phyloP scores from a whole-genome alignment of 2,888 invertebrate species.

The Drosophila quasianomalipes region DNA sequence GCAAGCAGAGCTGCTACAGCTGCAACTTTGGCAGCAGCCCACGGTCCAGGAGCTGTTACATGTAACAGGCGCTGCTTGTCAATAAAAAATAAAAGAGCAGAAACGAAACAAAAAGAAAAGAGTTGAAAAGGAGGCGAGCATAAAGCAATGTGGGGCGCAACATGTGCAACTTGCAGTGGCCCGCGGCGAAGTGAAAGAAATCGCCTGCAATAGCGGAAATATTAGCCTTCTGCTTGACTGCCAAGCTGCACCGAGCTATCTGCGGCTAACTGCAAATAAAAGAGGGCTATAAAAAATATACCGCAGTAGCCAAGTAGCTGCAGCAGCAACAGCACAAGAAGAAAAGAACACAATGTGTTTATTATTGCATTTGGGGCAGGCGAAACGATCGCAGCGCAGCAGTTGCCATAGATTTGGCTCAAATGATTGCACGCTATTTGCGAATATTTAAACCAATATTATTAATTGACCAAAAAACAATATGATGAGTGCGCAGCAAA shows the following conservation, averaged over 20 bases:
- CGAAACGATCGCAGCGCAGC: conserved; percentile 19
- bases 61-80: conserved; percentile 56
- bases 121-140: conserved; percentile 31
- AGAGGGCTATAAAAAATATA: conserved; percentile 44
- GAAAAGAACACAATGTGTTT: conserved; percentile 70
- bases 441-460: conserved; percentile 43
- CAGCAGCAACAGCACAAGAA: conserved; percentile 1
- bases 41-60: conserved; percentile 49
- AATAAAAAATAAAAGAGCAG: conserved; percentile 55
- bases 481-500: conserved; percentile 8
- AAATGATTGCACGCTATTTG: conserved; percentile 39
- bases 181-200: conserved; percentile 77
- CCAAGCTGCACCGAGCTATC: conserved; percentile 15
- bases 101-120: conserved; percentile 17
- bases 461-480: conserved; percentile 38
- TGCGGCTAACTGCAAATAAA: conserved; percentile 42
- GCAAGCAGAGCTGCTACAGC: conserved; percentile 29
- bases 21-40: conserved; percentile 34
- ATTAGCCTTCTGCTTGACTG: conserved; percentile 68
- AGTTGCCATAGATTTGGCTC: conserved; percentile 21
- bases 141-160: conserved; percentile 59
- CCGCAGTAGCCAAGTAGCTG: conserved; percentile 3
- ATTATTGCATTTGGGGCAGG: conserved; percentile 59
- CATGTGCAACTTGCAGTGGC: conserved; percentile 76
- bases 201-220: conserved; percentile 77